Conservation (phyloP, 1,140 invertebrate genomes). For the Pseudomyrmex flavicornis region DNA sequence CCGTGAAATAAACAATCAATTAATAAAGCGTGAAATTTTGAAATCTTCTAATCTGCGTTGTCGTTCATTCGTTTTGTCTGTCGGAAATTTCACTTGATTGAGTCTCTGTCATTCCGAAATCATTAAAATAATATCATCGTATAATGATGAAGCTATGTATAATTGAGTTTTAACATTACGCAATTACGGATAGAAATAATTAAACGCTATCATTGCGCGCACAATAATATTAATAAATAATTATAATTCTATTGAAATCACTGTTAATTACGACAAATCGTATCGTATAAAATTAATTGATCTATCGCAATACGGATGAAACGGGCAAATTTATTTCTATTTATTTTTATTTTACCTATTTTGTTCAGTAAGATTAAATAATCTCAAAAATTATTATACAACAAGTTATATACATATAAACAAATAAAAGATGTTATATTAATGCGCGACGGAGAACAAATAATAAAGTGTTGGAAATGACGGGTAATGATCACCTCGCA, state of each 20-base stretch:
- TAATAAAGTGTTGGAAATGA: slow-evolving; percentile 62
- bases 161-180: not conserved
- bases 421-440: slow-evolving; percentile 25
- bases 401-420: not conserved
- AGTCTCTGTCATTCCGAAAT: slow-evolving; percentile 2
- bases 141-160: not conserved
- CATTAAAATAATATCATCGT: not conserved
- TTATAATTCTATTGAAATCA: not conserved
- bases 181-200: slow-evolving; percentile 26
- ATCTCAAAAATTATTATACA: too few species aligned
- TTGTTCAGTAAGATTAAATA: too few species aligned
- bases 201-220: slow-evolving; percentile 1
- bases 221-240: slow-evolving; percentile 26
- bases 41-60: not conserved
- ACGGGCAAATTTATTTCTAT: not conserved
- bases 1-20: too few species aligned
- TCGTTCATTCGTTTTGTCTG: too few species aligned
- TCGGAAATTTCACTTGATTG: not conserved
- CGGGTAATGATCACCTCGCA: slow-evolving; percentile 48
- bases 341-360: too few species aligned
- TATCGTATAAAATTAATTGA: slow-evolving; percentile 13
- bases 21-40: not conserved
- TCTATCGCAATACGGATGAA: not conserved
- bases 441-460: slow-evolving; percentile 28
- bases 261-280: slow-evolving; percentile 15